These are phyloP conservation scores for Procambarus virginalis DNA, from an alignment of 1,140 invertebrate species.

Conservation along the genomic window DNA sequence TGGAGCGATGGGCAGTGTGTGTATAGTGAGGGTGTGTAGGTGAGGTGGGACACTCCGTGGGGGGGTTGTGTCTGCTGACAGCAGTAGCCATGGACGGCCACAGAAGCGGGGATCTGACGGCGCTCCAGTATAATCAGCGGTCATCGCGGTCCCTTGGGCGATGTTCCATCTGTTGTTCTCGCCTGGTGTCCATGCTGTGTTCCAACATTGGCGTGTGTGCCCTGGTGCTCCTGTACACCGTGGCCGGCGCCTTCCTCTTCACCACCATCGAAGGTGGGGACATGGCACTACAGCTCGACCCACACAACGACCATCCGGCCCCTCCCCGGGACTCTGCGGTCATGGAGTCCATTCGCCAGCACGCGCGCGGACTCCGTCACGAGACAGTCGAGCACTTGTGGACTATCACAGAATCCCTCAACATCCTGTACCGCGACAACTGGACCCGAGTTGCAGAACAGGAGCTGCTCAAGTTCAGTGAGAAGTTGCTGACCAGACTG, in stretches of 20 bases:
- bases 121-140: constrained; percentile 43
- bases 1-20: background rate
- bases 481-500: constrained; percentile 86
- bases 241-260: constrained; percentile 80
- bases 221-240: constrained; percentile 78
- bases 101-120: constrained; percentile 34
- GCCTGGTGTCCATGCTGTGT: constrained; percentile 76
- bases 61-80: background rate
- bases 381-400: constrained; percentile 80
- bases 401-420: constrained; percentile 94
- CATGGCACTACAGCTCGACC: constrained; percentile 54
- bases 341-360: constrained; percentile 45
- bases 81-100: constrained; percentile 26
- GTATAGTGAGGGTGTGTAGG: background rate
- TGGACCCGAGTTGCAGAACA: constrained; percentile 91
- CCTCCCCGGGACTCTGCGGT: constrained; percentile 44
- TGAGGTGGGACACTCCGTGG: background rate
- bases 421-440: constrained; percentile 95
- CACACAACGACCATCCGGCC: background rate
- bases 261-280: constrained; percentile 75
- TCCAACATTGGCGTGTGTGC: constrained; percentile 77
- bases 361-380: constrained; percentile 72
- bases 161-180: constrained; percentile 74
- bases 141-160: constrained; percentile 22
- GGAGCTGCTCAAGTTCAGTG: constrained; percentile 92